These are phyloP conservation scores for Plumapathes pennacea DNA, from an alignment of 92 coral and sea anemone species.

Conservation along the genomic window DNA sequence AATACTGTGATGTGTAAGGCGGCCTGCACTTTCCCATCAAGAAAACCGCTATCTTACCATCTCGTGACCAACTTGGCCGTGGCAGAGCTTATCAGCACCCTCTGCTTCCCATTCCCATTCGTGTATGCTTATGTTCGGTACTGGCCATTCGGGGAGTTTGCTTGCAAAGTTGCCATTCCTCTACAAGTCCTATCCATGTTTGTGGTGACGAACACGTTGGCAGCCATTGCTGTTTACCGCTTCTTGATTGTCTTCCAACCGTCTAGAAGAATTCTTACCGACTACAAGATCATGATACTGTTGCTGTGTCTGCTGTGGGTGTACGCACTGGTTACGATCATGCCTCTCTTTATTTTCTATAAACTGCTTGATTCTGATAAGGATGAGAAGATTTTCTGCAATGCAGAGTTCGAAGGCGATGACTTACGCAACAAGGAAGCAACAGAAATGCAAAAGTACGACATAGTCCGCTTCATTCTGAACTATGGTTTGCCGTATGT, in stretches of 20 bases:
- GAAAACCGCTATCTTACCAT: slow-evolving; percentile 55
- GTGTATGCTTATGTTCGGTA: slow-evolving; percentile 30
- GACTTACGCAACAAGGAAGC: no score
- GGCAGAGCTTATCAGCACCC: slow-evolving; percentile 62
- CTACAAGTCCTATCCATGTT: slow-evolving; percentile 32
- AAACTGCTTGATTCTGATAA: no score
- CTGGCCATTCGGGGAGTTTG: slow-evolving; percentile 64
- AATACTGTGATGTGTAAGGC: slow-evolving; percentile 57
- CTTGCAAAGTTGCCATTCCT: slow-evolving; percentile 35
- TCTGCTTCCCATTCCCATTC: slow-evolving; percentile 54
- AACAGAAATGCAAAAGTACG: no score
- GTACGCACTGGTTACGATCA: slow-evolving; percentile 6
- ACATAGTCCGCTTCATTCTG: slow-evolving; percentile 10
- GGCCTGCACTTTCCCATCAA: slow-evolving; percentile 8
- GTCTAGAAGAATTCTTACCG: slow-evolving; percentile 9
- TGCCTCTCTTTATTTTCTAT: slow-evolving; percentile 26
- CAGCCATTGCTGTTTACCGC: slow-evolving; percentile 50
- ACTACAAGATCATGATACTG: slow-evolving; percentile 2
- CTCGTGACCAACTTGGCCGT: slow-evolving; percentile 75
- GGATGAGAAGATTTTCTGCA: no score
- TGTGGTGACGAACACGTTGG: slow-evolving; percentile 41
- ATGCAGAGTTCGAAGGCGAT: no score
- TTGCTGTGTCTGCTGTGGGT: slow-evolving; percentile 36
- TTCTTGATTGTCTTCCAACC: slow-evolving; percentile 5
- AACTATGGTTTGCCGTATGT: slow-evolving; percentile 41